phyloP scores from a whole-genome alignment of 2,888 invertebrate genomes.

The Caenorhabditis becei region DNA sequence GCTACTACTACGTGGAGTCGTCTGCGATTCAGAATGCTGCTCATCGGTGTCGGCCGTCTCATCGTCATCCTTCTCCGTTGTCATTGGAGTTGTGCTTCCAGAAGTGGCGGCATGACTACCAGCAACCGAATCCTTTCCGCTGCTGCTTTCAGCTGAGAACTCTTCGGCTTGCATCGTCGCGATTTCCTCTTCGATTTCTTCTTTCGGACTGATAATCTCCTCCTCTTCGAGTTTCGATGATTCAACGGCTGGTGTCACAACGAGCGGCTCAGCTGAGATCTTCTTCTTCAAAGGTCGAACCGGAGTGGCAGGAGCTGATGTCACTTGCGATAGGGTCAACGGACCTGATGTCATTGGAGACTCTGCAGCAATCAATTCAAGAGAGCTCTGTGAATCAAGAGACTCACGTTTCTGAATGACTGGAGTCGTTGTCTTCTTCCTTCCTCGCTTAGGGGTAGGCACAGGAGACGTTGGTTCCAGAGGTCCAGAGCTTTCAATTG shows the following conservation, averaged over 20 bases:
- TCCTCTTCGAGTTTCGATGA: not conserved
- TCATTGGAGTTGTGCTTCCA: constrained; percentile 13
- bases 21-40: not conserved
- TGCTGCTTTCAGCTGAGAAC: not conserved
- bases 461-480: constrained; percentile 8
- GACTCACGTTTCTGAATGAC: constrained; percentile 17
- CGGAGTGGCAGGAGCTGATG: constrained; percentile 2
- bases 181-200: not conserved
- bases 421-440: constrained; percentile 10
- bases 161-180: not conserved
- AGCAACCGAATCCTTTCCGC: constrained; percentile 1
- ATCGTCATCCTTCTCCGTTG: not conserved
- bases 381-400: not conserved
- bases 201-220: not conserved
- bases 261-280: not conserved
- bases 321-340: not conserved
- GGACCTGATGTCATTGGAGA: constrained; percentile 18
- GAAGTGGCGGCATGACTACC: not conserved
- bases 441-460: not conserved
- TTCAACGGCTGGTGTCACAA: not conserved
- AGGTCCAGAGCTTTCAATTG: constrained; percentile 27
- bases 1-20: not conserved
- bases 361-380: not conserved
- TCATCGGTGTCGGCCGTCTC: not conserved
- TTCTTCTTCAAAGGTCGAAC: constrained; percentile 20